Conservation (phyloP, 2,113 vertebrate species). For the Clarias gariepinus region DNA sequence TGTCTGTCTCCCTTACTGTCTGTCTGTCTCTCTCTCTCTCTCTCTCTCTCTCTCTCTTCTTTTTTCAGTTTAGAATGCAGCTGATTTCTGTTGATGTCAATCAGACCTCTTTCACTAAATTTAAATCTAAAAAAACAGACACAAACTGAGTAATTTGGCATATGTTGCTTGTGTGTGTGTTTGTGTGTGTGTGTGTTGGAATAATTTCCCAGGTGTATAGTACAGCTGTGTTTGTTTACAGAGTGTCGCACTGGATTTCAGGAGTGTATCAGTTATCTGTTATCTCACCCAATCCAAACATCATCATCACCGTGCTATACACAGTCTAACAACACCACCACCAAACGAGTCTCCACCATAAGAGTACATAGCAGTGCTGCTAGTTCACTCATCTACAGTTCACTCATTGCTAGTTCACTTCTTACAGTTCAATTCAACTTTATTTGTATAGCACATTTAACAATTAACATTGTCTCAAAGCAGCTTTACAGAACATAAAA, state of each 20-base stretch:
- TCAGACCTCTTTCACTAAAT: slow-evolving; percentile 51
- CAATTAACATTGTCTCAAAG: too few relatives aligned
- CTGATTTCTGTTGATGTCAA: slow-evolving; percentile 55
- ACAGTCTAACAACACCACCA: not conserved
- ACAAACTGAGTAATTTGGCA: slow-evolving; percentile 37
- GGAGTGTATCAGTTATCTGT: not conserved
- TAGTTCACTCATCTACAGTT: not conserved
- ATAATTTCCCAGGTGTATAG: slow-evolving; percentile 52
- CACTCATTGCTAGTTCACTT: too few relatives aligned
- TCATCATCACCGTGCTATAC: not conserved
- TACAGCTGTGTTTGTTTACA: slow-evolving; percentile 39
- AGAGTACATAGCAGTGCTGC: too few relatives aligned
- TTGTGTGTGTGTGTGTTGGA: slow-evolving; percentile 32
- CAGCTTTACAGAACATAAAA: too few relatives aligned
- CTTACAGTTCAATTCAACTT: not conserved
- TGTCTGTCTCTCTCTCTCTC: not conserved
- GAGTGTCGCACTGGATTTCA: not conserved
- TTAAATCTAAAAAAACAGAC: slow-evolving; percentile 17
- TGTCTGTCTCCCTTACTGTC: not conserved
- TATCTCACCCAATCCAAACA: not conserved
- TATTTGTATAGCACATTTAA: too few relatives aligned
- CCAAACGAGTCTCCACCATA: too few relatives aligned
- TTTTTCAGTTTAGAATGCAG: slow-evolving; percentile 41
- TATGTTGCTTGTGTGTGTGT: slow-evolving; percentile 20
- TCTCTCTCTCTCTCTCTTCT: not conserved